Evolutionary conservation across 2,797 vertebrate species (phyloP).

Genomic region (Manis crassicaudata): DNA sequence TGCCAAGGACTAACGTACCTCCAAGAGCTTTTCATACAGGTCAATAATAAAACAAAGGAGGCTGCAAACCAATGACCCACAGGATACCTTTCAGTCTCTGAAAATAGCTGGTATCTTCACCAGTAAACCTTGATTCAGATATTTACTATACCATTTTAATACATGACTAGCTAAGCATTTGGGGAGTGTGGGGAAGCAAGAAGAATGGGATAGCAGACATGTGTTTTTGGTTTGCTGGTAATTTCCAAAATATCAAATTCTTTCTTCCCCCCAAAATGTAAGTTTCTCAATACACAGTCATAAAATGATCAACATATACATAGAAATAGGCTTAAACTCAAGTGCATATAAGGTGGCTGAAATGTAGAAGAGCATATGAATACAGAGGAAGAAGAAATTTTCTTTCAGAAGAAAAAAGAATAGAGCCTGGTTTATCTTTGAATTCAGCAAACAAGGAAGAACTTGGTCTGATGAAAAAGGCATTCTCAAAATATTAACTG

Average conservation of each 20-base stretch:
- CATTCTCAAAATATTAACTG: background rate
- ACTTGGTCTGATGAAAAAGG: background rate
- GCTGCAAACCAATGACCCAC: background rate
- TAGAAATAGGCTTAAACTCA: constrained; percentile 10
- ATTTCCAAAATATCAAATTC: constrained; percentile 28
- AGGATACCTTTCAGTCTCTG: background rate
- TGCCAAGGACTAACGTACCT: background rate
- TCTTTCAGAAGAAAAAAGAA: constrained; percentile 35
- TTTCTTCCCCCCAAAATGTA: background rate
- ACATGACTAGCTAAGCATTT: constrained; percentile 19
- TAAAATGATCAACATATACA: background rate
- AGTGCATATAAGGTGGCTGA: background rate
- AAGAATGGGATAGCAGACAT: background rate
- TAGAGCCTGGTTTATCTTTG: background rate
- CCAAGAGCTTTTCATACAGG: background rate
- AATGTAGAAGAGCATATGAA: background rate
- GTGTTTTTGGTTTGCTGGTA: background rate
- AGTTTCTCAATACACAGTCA: background rate
- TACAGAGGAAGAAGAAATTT: background rate
- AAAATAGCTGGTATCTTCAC: background rate
- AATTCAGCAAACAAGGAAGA: constrained; percentile 35
- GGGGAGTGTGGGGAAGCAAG: background rate
- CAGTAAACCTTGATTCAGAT: constrained; percentile 23
- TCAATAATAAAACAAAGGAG: background rate
- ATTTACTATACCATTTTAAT: constrained; percentile 15